Base-by-base conservation (phyloP, 2,113 vertebrate species). In the Brachirus orientalis region DNA sequence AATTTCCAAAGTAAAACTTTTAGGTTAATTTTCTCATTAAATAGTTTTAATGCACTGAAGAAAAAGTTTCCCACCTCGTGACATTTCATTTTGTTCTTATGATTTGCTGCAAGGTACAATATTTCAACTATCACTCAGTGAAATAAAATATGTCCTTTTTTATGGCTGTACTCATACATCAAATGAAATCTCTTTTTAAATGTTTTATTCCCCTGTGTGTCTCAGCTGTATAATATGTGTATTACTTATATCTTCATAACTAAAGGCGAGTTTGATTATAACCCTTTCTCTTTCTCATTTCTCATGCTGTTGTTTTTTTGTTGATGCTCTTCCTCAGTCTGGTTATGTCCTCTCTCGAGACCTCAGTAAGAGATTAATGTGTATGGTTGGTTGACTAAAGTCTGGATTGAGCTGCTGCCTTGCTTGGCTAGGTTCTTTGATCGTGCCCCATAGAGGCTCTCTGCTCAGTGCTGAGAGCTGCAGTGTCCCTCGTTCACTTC, bases 371-470 rank as follows among this genome's bases (percentile, higher is more conserved):
- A 83, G 86, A 86, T 90, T 88, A 89, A 82, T 52, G 65, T 59
- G 60, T 72, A 44, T 69, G 81, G 68, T 77, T 88, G 86, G 82
- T 84, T 84, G 82, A 85, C 80, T 84, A 64, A 84, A 89, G 82
- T 79, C 80, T 77, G 82, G 76, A 61, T 82, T 82, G 81, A 86
- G 82, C 84, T 63, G 84, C 53, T 67, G 79, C 65, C 65, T 63
- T 80, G 84, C 56, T 80, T 82, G 86, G 74, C 79, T 82, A 77
- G 66, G 17, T 78, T 81, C 84, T 90, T 90, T 89, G 86, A 91
- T 91, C 85, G 75, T 67, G 75, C 77, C 82, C 78, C 82, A 72
- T 22, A 63, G 83, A 82, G 80, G 73, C 66, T 63, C 72, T 73
- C 72, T 52, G 35, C 76, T 79, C 69, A 40, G 17, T 10, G 28